A percentile compares a stretch with the other conserved stretches of the same genome.
Evolutionary conservation across 2,888 invertebrate species (phyloP).

Genomic region (Lucinisca nassula): DNA sequence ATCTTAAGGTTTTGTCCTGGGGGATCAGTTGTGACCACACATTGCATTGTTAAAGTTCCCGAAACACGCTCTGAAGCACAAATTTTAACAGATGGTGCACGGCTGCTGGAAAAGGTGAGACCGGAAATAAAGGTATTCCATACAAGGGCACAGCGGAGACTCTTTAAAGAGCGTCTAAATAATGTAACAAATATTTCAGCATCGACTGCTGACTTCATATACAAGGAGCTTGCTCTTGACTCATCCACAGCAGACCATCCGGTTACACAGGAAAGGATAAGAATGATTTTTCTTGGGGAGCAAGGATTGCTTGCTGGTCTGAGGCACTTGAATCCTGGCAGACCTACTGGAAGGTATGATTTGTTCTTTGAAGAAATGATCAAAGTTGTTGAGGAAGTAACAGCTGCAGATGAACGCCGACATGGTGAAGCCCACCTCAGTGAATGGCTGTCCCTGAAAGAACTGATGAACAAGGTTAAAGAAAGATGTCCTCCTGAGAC

Average conservation of each 20-base stretch:
- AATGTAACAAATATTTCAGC: not conserved
- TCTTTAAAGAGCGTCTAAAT: not conserved
- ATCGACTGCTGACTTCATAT: constrained; percentile 16
- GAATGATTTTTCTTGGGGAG: not conserved
- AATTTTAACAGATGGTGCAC: not conserved
- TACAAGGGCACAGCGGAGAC: not conserved
- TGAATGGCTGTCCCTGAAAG: constrained; percentile 36
- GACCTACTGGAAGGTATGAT: constrained; percentile 43
- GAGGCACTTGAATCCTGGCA: constrained; percentile 43
- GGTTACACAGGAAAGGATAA: not conserved
- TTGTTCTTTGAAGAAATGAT: constrained; percentile 40
- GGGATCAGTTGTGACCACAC: not conserved
- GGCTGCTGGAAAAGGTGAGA: not conserved
- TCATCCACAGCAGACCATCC: not conserved
- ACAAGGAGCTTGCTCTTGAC: constrained; percentile 58
- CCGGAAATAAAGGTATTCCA: not conserved
- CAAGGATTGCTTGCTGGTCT: not conserved
- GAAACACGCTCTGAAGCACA: not conserved
- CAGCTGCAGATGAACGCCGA: constrained; percentile 58
- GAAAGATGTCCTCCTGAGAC: constrained; percentile 52
- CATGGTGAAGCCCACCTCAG: constrained; percentile 46
- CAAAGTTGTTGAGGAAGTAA: constrained; percentile 49
- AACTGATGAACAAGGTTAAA: constrained; percentile 32
- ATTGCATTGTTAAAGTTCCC: not conserved
- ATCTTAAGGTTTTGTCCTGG: not conserved